phyloP scores from a whole-genome alignment of 2,113 vertebrate species.

The Forbesichthys agassizii region DNA sequence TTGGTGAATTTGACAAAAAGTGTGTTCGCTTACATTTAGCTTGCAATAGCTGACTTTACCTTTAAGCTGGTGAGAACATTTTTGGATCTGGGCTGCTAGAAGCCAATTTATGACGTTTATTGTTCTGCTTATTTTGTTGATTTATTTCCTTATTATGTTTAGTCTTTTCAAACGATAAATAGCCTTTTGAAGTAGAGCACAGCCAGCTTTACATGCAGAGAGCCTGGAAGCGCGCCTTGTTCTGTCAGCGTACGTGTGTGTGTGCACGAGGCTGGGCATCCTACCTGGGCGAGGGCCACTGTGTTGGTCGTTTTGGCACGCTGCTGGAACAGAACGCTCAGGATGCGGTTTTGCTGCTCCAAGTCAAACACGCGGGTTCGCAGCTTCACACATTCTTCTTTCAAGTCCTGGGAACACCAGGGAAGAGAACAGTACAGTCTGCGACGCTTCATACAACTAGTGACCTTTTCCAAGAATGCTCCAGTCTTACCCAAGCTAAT shows the following conservation, averaged over 20 bases:
- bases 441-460: background rate
- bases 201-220: conserved; percentile 55
- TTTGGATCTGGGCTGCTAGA: no score
- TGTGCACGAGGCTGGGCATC: conserved; percentile 3
- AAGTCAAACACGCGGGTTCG: conserved; percentile 91
- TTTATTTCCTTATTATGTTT: conserved; percentile 17
- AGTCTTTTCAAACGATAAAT: conserved; percentile 5
- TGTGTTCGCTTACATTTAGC: no score
- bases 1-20: no score
- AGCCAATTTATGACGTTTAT: no score
- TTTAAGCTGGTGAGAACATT: no score
- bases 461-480: background rate
- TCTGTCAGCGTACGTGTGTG: conserved; percentile 25
- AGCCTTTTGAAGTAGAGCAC: conserved; percentile 37
- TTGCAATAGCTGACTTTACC: no score
- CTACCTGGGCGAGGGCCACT: conserved; percentile 83
- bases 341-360: conserved; percentile 89
- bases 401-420: conserved; percentile 79
- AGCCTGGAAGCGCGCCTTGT: conserved; percentile 23
- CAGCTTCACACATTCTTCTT: conserved; percentile 90
- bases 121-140: conserved; percentile 7
- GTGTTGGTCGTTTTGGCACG: conserved; percentile 82
- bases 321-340: conserved; percentile 89
- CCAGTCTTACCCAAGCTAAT: conserved; percentile 9
- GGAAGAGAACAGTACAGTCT: background rate